A percentile compares a stretch with the other conserved stretches of the same genome.
These are phyloP conservation scores for Rutilus rutilus DNA, from an alignment of 2,113 vertebrate genomes.

Conservation along the genomic window DNA sequence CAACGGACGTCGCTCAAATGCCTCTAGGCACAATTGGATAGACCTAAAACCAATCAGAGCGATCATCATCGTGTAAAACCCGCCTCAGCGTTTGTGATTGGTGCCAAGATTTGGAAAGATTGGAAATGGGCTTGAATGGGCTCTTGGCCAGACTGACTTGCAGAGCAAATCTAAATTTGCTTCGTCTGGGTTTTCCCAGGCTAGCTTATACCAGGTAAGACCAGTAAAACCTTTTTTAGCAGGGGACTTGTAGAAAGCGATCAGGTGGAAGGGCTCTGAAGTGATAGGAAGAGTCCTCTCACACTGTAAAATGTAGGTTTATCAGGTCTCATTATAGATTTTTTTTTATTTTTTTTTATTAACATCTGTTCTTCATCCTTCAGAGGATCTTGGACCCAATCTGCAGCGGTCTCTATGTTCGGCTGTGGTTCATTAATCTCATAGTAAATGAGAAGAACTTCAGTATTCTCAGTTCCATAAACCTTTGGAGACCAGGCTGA, in stretches of 20 bases:
- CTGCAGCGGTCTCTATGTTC: background rate
- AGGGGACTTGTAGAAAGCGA: background rate
- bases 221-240: background rate
- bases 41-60: too few species aligned
- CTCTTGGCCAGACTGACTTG: too few species aligned
- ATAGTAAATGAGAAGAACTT: background rate
- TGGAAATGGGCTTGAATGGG: too few species aligned
- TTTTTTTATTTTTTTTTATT: background rate
- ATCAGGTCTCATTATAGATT: slow-evolving; percentile 25
- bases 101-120: too few species aligned
- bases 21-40: too few species aligned
- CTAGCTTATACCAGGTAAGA: background rate
- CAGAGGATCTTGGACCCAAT: background rate
- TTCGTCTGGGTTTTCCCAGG: too few species aligned
- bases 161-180: too few species aligned
- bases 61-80: too few species aligned
- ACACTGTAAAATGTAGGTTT: background rate
- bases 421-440: background rate
- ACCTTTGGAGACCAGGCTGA: background rate
- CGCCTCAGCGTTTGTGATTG: too few species aligned
- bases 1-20: too few species aligned
- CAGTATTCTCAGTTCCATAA: background rate
- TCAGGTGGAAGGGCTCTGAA: background rate
- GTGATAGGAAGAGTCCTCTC: background rate
- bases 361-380: slow-evolving; percentile 35